phyloP scores from a whole-genome alignment of 1,140 invertebrate genomes.

The Drosophila novamexicana region DNA sequence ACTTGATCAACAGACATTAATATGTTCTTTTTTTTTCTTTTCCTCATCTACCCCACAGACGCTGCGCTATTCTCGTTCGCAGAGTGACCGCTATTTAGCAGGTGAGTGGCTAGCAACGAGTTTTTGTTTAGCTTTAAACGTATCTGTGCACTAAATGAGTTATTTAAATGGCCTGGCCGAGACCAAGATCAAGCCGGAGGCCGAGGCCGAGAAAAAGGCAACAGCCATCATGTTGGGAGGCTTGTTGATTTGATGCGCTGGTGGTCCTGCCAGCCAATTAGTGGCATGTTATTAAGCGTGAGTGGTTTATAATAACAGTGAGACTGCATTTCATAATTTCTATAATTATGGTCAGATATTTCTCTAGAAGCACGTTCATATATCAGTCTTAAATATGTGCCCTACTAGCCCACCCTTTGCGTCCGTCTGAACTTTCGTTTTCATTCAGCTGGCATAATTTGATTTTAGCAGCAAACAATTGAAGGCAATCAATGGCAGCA shows the following conservation, averaged over 20 bases:
- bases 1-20: slow-evolving; percentile 68
- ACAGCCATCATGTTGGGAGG: slow-evolving; percentile 17
- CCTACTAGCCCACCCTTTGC: neutral
- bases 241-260: slow-evolving; percentile 68
- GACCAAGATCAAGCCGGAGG: slow-evolving; percentile 5
- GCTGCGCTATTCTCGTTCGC: slow-evolving; percentile 85
- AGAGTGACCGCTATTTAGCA: slow-evolving; percentile 86
- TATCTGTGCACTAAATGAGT: slow-evolving; percentile 70
- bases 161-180: slow-evolving; percentile 71
- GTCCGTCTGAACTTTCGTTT: slow-evolving; percentile 58
- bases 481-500: slow-evolving; percentile 56
- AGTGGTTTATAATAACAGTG: slow-evolving; percentile 80
- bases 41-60: slow-evolving; percentile 58
- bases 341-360: slow-evolving; percentile 56
- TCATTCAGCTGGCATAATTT: slow-evolving; percentile 52
- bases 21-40: slow-evolving; percentile 30
- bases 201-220: slow-evolving; percentile 14
- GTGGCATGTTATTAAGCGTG: slow-evolving; percentile 77
- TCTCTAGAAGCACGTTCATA: slow-evolving; percentile 1
- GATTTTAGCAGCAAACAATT: slow-evolving; percentile 59
- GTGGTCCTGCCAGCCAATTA: slow-evolving; percentile 81
- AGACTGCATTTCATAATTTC: slow-evolving; percentile 61
- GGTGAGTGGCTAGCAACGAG: slow-evolving; percentile 84
- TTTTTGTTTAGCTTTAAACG: slow-evolving; percentile 44
- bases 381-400: neutral